Conservation (phyloP, 2,888 invertebrate genomes). For the Coenonympha glycerion region DNA sequence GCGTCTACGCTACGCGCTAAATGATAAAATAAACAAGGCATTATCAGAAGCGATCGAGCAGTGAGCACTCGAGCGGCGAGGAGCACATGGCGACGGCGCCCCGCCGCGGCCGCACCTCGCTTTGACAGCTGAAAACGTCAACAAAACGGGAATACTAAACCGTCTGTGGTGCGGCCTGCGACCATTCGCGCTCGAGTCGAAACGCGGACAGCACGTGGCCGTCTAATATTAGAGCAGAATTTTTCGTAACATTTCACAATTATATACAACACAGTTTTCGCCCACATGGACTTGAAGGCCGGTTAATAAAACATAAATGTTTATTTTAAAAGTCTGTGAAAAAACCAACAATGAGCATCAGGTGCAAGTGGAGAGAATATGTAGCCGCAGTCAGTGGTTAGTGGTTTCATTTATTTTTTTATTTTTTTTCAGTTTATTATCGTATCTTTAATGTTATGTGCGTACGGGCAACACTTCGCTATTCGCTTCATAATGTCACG, state of each 20-base stretch:
- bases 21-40: conserved; percentile 54
- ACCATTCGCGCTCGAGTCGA: conserved; percentile 62
- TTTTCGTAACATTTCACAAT: conserved; percentile 39
- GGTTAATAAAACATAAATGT: conserved; percentile 58
- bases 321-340: conserved; percentile 50
- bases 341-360: conserved; percentile 57
- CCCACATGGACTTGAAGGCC: conserved; percentile 42
- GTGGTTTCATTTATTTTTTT: conserved; percentile 44
- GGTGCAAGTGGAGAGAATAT: conserved; percentile 70
- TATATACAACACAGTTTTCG: conserved; percentile 43
- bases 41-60: conserved; percentile 41
- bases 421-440: conserved; percentile 24
- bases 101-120: conserved; percentile 36
- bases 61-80: too few relatives aligned
- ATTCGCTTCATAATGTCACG: too few relatives aligned
- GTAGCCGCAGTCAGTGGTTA: conserved; percentile 69
- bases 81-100: conserved; percentile 45
- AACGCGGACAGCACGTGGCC: conserved; percentile 64
- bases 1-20: conserved; percentile 43
- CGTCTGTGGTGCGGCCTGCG: conserved; percentile 38
- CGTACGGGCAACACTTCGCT: conserved; percentile 27
- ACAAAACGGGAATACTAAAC: conserved; percentile 41
- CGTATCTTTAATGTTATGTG: conserved; percentile 23
- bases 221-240: conserved; percentile 55
- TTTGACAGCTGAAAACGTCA: conserved; percentile 64